These are phyloP conservation scores for Nyctalus aviator DNA, from an alignment of 2,797 vertebrate species.

Conservation along the genomic window DNA sequence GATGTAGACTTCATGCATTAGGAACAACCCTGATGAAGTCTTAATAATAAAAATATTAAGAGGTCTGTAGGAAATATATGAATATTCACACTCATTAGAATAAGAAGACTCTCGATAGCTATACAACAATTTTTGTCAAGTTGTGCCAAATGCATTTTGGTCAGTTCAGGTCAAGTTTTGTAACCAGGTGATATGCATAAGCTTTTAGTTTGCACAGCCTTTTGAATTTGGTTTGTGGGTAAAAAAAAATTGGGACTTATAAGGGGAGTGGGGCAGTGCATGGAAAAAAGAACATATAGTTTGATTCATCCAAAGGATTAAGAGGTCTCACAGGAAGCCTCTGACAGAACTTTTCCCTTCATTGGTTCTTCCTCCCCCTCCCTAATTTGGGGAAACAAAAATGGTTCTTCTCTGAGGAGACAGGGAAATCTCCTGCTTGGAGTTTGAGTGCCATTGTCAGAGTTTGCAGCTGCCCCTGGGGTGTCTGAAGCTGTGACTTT, in stretches of 20 bases:
- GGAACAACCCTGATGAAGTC: not conserved
- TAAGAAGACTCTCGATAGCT: not conserved
- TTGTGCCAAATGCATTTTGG: slow-evolving; percentile 1
- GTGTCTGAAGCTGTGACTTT: not conserved
- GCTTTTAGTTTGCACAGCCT: not conserved
- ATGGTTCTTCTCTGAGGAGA: not conserved
- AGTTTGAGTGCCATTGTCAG: not conserved
- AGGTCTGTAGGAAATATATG: not conserved
- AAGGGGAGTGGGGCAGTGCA: not conserved
- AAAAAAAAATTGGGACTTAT: not conserved
- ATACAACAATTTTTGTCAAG: not conserved
- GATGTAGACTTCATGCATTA: not conserved
- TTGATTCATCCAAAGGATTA: not conserved
- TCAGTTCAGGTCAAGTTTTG: not conserved
- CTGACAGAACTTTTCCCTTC: not conserved
- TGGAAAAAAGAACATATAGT: not conserved
- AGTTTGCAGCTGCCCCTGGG: not conserved
- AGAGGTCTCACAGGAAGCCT: not conserved
- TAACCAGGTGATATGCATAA: not conserved
- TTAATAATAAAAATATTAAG: slow-evolving; percentile 38
- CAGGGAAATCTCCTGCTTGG: not conserved
- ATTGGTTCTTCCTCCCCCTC: not conserved
- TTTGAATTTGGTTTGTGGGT: not conserved
- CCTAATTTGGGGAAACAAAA: not conserved
- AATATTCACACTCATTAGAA: not conserved